Evolutionary conservation across 2,113 vertebrate genomes (phyloP), one percentile per base, ranked within the genome.

Genomic region (Oncorhynchus masou): DNA sequence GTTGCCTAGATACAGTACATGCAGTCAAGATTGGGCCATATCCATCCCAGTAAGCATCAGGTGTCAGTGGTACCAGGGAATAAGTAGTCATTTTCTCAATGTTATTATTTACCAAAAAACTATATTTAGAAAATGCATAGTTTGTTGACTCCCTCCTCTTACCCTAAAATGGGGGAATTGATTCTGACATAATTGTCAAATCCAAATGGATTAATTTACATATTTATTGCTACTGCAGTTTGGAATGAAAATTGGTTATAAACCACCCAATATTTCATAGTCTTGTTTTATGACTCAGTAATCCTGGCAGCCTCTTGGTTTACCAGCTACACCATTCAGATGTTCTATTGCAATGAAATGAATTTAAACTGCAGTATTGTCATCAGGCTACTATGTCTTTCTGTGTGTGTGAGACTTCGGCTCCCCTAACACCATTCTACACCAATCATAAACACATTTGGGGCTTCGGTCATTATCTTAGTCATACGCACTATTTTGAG

Each of bases 1-100:
- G 94, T 95, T 95, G 93, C 93, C 93, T 95, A 95, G 90, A 92
- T 94, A 94, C 94, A 93, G 92, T 94, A 93, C 93, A 93, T 93
- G 92, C 93, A 94, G 94, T 91, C 90, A 91, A 93, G 93, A 94
- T 94, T 95, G 94, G 92, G 91, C 93, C 86, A 86, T 89, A 86
- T 83, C 87, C 87, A 88, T 84, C 79, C 88, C 90, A 92, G 88
- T 94, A 95, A 94, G 92, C 93, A 95, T 92, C 94, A 91, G 94
- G 94, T 95, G 93, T 94, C 93, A 95, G 94, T 93, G 93, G 93
- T 95, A 93, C 91, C 92, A 93, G 94, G 94, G 92, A 93, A 92
- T 89, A 92, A 94, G 92, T 95, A 85, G 87, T 87, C 71, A 68
- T 83, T 89, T 87, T 82, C 74, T 86, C 39, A 73, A 49, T 88